A percentile compares a stretch with the other conserved stretches of the same genome.
phyloP scores from a whole-genome alignment of 2,888 invertebrate genomes.

The Eumerus sabulonum region DNA sequence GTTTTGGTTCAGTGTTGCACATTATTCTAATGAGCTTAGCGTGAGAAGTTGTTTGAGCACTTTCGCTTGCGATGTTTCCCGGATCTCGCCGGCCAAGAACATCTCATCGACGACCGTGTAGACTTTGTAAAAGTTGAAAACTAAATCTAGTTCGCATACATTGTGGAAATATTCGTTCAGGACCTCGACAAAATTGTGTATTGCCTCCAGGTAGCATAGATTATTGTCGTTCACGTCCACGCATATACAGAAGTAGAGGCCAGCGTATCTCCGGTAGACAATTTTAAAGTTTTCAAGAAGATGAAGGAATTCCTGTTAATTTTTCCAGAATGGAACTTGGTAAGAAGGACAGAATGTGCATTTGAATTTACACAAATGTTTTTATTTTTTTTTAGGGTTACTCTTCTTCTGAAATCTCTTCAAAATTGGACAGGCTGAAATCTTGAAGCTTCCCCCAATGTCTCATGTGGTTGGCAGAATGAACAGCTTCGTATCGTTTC shows the following conservation, averaged over 20 bases:
- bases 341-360: too few relatives aligned
- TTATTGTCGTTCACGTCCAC: slow-evolving; percentile 99
- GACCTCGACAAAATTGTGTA: slow-evolving; percentile 99
- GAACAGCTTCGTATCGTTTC: too few relatives aligned
- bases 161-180: slow-evolving; percentile 99
- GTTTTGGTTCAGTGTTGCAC: slow-evolving; percentile 10
- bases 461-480: too few relatives aligned
- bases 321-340: too few relatives aligned
- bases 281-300: slow-evolving; percentile 99
- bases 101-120: slow-evolving; percentile 99
- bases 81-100: slow-evolving; percentile 99
- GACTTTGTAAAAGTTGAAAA: slow-evolving; percentile 99
- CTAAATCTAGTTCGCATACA: slow-evolving; percentile 99
- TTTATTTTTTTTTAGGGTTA: too few relatives aligned
- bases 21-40: slow-evolving; percentile 96
- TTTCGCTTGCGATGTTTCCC: slow-evolving; percentile 99
- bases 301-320: too few relatives aligned
- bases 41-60: slow-evolving; percentile 98
- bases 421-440: too few relatives aligned
- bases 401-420: too few relatives aligned
- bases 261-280: slow-evolving; percentile 98
- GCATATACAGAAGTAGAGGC: slow-evolving; percentile 99
- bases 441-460: too few relatives aligned
- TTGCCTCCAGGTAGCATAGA: slow-evolving; percentile 98
- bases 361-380: too few relatives aligned